Percentiles rank a stretch among this genome's conserved stretches.
Conservation (phyloP, 2,797 vertebrate genomes). For the Rhabdophis nuchalis region DNA sequence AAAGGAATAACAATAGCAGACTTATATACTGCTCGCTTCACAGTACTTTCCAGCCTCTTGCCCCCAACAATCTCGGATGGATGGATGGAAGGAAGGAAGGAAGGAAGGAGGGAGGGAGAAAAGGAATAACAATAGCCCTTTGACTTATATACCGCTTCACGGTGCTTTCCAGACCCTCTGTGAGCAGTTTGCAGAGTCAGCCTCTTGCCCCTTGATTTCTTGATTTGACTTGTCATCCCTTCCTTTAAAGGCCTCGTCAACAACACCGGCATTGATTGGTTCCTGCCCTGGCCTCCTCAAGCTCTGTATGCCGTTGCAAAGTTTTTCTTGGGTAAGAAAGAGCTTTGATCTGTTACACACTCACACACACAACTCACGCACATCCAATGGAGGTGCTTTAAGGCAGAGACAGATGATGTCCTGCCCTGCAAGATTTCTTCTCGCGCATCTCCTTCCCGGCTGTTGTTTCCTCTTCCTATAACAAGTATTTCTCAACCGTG, state of each 20-base stretch:
- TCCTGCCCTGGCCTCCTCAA: slow-evolving; percentile 91
- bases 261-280: slow-evolving; percentile 97
- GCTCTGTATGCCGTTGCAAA: slow-evolving; percentile 88
- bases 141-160: too few species aligned
- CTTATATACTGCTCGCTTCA: too few species aligned
- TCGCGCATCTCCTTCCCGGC: not conserved
- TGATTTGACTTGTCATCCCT: too few species aligned
- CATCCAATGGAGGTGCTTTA: not conserved
- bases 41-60: too few species aligned
- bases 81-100: too few species aligned
- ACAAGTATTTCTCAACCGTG: not conserved
- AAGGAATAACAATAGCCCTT: too few species aligned
- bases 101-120: too few species aligned
- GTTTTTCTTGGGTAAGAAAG: slow-evolving; percentile 82
- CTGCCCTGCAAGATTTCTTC: not conserved
- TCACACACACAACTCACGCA: not conserved
- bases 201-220: too few species aligned
- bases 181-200: too few species aligned
- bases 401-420: not conserved
- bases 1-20: too few species aligned
- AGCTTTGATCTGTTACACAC: not conserved
- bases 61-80: too few species aligned
- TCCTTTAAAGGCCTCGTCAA: slow-evolving; percentile 86
- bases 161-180: too few species aligned
- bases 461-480: not conserved